A percentile compares a stretch with the other conserved stretches of the same genome.
Evolutionary conservation across 2,888 invertebrate species (phyloP).

Genomic region (Acanthococcus lagerstroemiae): DNA sequence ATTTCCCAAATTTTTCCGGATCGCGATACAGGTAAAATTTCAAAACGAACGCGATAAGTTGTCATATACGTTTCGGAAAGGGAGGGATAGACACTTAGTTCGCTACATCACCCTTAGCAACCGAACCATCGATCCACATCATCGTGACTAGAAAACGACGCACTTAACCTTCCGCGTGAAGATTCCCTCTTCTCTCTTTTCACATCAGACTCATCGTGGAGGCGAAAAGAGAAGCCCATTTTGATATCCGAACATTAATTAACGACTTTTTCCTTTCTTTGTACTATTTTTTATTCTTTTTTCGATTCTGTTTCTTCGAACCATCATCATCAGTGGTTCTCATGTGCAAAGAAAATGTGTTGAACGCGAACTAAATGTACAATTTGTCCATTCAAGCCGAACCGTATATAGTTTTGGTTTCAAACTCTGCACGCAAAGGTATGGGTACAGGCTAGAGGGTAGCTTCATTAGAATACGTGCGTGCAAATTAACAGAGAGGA

Average conservation of each 20-base stretch:
- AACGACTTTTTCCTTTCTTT: not conserved
- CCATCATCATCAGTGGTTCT: no score
- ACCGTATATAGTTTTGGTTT: no score
- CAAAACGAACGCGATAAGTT: conserved; percentile 21
- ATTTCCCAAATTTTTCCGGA: no score
- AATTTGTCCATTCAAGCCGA: no score
- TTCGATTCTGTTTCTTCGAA: no score
- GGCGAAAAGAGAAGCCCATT: not conserved
- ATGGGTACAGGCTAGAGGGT: no score
- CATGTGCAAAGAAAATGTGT: no score
- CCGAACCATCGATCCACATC: conserved; percentile 29
- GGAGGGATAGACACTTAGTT: conserved; percentile 24
- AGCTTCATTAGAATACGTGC: no score
- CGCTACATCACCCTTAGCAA: conserved; percentile 29
- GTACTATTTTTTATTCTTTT: not conserved
- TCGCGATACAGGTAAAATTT: not conserved
- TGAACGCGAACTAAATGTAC: no score
- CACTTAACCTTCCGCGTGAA: conserved; percentile 28
- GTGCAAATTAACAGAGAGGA: no score
- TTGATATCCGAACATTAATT: not conserved
- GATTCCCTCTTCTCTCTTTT: conserved; percentile 15
- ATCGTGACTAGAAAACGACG: conserved; percentile 30
- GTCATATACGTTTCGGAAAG: conserved; percentile 18
- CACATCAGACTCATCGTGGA: not conserved
- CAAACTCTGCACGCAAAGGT: no score